A percentile compares a stretch with the other conserved stretches of the same genome.
These are phyloP conservation scores for Gobio occitaniae DNA, from an alignment of 2,797 vertebrate species.

Conservation along the genomic window DNA sequence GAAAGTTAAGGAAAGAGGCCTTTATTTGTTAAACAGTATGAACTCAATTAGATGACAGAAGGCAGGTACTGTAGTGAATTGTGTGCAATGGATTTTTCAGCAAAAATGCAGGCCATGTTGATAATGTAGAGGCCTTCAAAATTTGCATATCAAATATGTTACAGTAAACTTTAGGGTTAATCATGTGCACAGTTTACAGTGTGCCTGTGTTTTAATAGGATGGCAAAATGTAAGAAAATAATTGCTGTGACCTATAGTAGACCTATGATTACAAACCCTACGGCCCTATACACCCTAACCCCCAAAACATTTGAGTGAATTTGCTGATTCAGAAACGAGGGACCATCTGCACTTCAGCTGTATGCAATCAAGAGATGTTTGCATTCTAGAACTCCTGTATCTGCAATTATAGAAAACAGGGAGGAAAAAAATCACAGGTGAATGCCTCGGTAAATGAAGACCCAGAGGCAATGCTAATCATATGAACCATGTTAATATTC, in stretches of 20 bases:
- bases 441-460: not conserved
- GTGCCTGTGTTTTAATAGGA: not conserved
- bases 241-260: not conserved
- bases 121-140: not conserved
- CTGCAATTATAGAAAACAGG: not conserved
- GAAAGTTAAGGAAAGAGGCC: not conserved
- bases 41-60: not conserved
- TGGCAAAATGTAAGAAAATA: not conserved
- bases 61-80: not conserved
- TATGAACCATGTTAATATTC: not conserved
- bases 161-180: not conserved
- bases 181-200: not conserved
- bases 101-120: not conserved
- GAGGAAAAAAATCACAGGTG: not conserved
- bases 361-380: conserved; percentile 20
- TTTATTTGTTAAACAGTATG: not conserved
- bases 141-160: not conserved
- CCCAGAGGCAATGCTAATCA: not conserved
- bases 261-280: not conserved
- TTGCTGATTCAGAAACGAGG: conserved; percentile 8
- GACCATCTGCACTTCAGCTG: conserved; percentile 17
- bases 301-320: not conserved
- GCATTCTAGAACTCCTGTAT: conserved; percentile 7
- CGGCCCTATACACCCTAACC: not conserved
- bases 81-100: not conserved